Evolutionary conservation across 1,140 invertebrate species (phyloP), one percentile per base, ranked within the genome.

Genomic region (Drosophila repleta): DNA sequence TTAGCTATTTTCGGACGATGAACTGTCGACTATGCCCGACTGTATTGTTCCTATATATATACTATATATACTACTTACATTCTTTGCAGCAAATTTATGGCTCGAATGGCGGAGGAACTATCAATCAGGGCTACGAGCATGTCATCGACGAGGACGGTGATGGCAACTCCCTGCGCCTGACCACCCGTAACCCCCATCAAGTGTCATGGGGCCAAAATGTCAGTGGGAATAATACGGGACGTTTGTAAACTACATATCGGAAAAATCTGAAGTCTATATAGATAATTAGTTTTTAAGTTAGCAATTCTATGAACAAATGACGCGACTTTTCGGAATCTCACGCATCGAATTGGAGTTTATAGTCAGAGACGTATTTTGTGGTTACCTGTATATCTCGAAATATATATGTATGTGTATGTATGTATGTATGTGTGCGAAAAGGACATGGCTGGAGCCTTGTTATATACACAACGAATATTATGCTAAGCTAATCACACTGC

Each of bases 111-210:
- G 90, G 90, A 1, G 94, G 94, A 24, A 93, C 94, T 72, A 90
- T 94, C 1, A 94, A 94, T 73, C 91, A 94, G 79, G 94, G 90
- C 15, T 94, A 94, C 73, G 94, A 94, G 67, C 92, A 93, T 8
- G 92, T 93, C 2, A 89, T 93, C 8, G 93, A 93, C 6, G 93
- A 93, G n/a, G 93, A 94, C 21, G 94, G 93, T 20, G 93, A 93
- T 53, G 92, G 90, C 61, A 94, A 94, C 73, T 94, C 94, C 2
- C 91, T 94, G 45, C 92, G 93, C 77, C 79, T 94, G 46, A 93
- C 94, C 61, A 92, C 93, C 5, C 91, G 94, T 79, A 92, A 92
- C 74, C 89, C 87, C 2, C 82, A 90, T 63, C 90, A 91, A 66
- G 90, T 91, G 7, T 90, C 90, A 46, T 91, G 90, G 90, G 68